Evolutionary conservation across 2,113 vertebrate species (phyloP).

Genomic region (Eupsittula cactorum): DNA sequence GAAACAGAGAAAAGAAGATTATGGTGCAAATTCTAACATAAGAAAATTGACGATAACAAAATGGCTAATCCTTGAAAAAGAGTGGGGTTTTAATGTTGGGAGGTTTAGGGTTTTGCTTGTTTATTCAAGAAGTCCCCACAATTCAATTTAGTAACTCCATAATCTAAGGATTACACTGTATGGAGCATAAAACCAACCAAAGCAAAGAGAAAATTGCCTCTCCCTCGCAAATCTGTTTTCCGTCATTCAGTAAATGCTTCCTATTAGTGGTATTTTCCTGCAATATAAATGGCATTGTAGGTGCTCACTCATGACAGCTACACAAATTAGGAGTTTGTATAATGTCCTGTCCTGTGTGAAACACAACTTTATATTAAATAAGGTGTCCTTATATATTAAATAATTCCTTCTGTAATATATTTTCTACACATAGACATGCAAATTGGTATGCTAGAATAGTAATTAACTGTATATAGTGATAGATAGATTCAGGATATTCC

Average conservation of each 20-base stretch:
- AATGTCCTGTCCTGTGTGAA: not conserved
- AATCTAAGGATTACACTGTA: not conserved
- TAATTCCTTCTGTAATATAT: not conserved
- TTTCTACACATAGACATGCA: not conserved
- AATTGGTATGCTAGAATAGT: not conserved
- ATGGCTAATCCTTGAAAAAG: not conserved
- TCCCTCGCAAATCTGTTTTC: not conserved
- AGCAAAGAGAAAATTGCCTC: not conserved
- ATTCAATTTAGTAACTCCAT: not conserved
- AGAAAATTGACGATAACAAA: not conserved
- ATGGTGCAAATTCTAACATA: not conserved
- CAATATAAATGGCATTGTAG: not conserved
- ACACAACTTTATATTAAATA: not conserved
- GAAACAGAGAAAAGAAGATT: not conserved
- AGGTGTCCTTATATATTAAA: not conserved
- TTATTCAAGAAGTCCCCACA: not conserved
- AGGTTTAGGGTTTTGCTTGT: not conserved
- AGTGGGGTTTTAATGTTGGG: not conserved
- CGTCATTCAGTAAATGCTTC: not conserved
- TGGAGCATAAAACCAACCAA: not conserved
- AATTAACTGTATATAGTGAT: not conserved
- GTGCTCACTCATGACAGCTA: not conserved
- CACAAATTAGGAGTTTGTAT: not conserved
- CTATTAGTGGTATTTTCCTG: not conserved
- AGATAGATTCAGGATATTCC: not conserved